Conservation (phyloP, 2,113 vertebrate genomes). For the Lepidiolamprologus cunningtoni region DNA sequence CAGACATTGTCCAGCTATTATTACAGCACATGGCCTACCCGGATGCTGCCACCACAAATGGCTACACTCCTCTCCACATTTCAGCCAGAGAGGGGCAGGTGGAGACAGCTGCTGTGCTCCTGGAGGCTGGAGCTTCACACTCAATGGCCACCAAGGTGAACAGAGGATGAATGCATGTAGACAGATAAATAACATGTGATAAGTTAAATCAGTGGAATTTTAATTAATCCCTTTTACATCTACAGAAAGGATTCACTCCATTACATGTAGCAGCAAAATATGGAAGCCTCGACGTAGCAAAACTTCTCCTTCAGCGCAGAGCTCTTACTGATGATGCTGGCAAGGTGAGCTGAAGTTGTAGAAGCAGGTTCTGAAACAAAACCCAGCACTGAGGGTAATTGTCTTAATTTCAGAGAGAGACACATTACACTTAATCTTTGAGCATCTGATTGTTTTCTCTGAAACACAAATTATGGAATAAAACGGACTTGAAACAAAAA, state of each 20-base stretch:
- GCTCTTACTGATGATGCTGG: constrained; percentile 85
- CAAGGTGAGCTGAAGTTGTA: constrained; percentile 73
- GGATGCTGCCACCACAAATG: constrained; percentile 90
- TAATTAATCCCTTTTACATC: not conserved
- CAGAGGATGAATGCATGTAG: not conserved
- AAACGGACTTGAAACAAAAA: not conserved
- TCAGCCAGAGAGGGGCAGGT: constrained; percentile 93
- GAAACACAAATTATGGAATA: not conserved
- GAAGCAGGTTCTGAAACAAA: not conserved
- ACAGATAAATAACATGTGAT: constrained; percentile 14
- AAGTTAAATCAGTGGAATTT: not conserved
- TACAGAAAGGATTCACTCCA: constrained; percentile 95
- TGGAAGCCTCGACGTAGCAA: constrained; percentile 91
- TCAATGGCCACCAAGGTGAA: constrained; percentile 89
- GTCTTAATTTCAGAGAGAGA: not conserved
- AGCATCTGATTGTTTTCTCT: not conserved
- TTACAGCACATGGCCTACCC: constrained; percentile 98
- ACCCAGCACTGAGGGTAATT: not conserved
- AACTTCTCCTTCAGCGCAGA: constrained; percentile 87
- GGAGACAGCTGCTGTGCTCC: constrained; percentile 86
- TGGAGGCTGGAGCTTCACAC: constrained; percentile 91
- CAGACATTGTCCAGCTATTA: constrained; percentile 93
- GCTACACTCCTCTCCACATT: constrained; percentile 94
- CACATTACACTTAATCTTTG: not conserved
- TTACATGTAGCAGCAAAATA: constrained; percentile 95